Conservation (phyloP, 2,888 invertebrate species). For the Leuctra nigra region DNA sequence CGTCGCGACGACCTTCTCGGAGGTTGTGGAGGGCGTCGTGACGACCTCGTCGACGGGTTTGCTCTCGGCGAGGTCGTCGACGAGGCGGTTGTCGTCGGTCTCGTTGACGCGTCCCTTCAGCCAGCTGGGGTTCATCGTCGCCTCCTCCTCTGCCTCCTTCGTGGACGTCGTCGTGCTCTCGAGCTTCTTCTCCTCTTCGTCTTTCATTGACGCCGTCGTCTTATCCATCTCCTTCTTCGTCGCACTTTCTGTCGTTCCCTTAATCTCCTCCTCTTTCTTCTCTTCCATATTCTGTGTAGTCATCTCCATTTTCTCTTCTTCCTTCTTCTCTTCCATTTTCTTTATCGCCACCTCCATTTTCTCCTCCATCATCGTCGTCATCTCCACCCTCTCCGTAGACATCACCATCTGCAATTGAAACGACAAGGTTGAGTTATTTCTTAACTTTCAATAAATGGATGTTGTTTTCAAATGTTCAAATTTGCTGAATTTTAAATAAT, state of each 20-base stretch:
- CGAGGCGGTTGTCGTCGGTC: neutral
- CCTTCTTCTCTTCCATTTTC: constrained; percentile 32
- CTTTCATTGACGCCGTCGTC: neutral
- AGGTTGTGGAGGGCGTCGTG: neutral
- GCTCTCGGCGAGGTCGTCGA: neutral
- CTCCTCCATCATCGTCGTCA: constrained; percentile 36
- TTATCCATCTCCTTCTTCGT: neutral
- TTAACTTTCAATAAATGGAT: too few species aligned
- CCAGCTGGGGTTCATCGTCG: neutral
- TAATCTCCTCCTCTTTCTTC: neutral
- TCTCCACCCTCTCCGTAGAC: constrained; percentile 34
- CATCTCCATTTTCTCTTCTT: too few species aligned
- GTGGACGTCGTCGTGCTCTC: neutral
- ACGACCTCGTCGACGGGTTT: neutral
- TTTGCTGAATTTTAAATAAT: too few species aligned
- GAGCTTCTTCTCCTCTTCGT: too few species aligned
- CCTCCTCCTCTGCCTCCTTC: neutral
- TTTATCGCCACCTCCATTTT: constrained; percentile 28
- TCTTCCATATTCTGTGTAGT: neutral
- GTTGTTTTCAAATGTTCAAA: too few species aligned
- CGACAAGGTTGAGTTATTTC: too few species aligned
- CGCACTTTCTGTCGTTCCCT: neutral
- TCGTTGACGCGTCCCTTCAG: too few species aligned
- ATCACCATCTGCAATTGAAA: too few species aligned
- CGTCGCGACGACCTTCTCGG: constrained; percentile 9